A percentile compares a stretch with the other conserved stretches of the same genome.
phyloP scores from a whole-genome alignment of 2,888 invertebrate species.

The Brenthis ino region DNA sequence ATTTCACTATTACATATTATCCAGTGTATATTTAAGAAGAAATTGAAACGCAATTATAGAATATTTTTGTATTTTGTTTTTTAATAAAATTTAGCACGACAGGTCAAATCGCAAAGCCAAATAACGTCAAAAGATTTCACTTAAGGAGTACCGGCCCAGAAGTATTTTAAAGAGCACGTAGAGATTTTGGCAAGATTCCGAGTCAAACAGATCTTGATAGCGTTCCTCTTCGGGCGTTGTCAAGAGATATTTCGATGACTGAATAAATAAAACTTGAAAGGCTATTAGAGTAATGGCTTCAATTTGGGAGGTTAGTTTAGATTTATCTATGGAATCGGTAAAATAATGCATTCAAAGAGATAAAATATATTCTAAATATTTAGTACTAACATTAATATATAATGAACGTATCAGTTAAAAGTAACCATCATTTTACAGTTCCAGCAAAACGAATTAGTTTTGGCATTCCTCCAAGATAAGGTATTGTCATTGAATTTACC shows the following conservation, averaged over 20 bases:
- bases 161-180: conserved; percentile 45
- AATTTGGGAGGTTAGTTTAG: conserved; percentile 1
- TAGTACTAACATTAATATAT: neutral
- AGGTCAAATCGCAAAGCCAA: neutral
- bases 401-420: neutral
- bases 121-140: neutral
- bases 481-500: neutral
- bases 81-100: conserved; percentile 4
- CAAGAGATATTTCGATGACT: conserved; percentile 20
- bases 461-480: conserved; percentile 10
- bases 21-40: too few species aligned
- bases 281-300: conserved; percentile 5
- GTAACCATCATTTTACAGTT: neutral
- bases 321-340: neutral
- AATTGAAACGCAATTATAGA: too few species aligned
- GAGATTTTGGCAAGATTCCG: conserved; percentile 59
- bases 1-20: too few species aligned
- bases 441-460: neutral
- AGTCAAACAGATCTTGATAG: conserved; percentile 51
- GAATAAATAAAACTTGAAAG: conserved; percentile 5
- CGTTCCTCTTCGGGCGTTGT: conserved; percentile 41
- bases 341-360: too few species aligned
- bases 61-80: too few species aligned
- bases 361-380: too few species aligned
- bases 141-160: conserved; percentile 3